Base-by-base conservation (phyloP, 2,888 invertebrate species). In the Ormia ochracea region DNA sequence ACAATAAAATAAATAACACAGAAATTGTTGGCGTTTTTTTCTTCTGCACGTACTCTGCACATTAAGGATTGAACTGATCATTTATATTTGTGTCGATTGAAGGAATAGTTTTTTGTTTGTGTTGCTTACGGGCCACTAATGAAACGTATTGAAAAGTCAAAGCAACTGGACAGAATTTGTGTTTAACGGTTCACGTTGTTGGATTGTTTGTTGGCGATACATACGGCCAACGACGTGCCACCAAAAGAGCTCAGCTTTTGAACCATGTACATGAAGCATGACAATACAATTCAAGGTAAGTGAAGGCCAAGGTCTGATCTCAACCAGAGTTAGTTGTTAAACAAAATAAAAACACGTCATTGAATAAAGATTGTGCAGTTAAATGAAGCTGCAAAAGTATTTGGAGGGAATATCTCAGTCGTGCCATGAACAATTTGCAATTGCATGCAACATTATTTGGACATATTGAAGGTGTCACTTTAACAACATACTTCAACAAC, bases 241-340 rank as follows among this genome's bases (percentile, higher is more conserved):
- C 76, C 76, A 68, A 63, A 69, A 70, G 66, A 70, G 78, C 72
- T 41, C 41, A 48, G n/a, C n/a, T n/a, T n/a, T n/a, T 38, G 77
- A 69, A 43, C 48, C 41, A 48, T 31, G 74, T 52, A 38, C 50
- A 41, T 70, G 69, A 65, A 74, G 48, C 77, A 81, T 74, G 70
- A 63, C 70, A 79, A 65, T 54, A 82, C 82, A 83, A 86, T 87
- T 87, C 89, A 88, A 89, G 88, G 89, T 88, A 85, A 88, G 84
- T 87, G 89, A 88, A 89, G 89, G 89, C 88, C 88, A 88, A 88
- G 89, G 88, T 87, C 80, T 76, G 72, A 52, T 87, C 85, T 85
- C 36, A 43, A 36, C 58, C 54, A 52, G 28, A 63, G 61, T 70
- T 69, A 50, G 45, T 68, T 61, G 75, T 69, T 69, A 17, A 59